Evolutionary conservation across 2,888 invertebrate species (phyloP).

Genomic region (Pyralis farinalis): DNA sequence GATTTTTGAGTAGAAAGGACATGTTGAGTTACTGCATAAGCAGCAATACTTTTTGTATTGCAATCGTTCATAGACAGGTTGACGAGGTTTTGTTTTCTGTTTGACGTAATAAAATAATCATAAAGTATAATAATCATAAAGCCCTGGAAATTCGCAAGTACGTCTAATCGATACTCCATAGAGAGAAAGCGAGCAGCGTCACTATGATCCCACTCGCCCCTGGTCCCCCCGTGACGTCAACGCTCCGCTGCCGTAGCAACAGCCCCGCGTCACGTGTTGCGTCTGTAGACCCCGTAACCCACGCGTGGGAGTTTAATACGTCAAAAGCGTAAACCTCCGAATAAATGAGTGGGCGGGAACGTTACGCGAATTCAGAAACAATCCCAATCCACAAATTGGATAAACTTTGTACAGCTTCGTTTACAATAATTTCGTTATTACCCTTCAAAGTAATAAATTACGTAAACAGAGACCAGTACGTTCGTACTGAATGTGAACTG

Average conservation of each 20-base stretch:
- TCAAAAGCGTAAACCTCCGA: conserved; percentile 34
- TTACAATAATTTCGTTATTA: conserved; percentile 26
- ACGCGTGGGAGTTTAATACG: conserved; percentile 38
- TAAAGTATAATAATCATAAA: conserved; percentile 23
- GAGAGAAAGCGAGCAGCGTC: conserved; percentile 24
- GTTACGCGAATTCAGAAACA: conserved; percentile 32
- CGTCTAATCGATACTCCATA: conserved; percentile 37
- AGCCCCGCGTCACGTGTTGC: conserved; percentile 45
- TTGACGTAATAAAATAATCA: too few species aligned
- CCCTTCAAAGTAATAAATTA: conserved; percentile 22
- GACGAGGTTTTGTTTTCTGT: too few species aligned
- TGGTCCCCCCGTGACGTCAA: conserved; percentile 58
- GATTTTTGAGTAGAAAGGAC: too few species aligned
- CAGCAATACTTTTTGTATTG: too few species aligned
- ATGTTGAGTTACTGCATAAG: too few species aligned
- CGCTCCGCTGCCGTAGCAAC: conserved; percentile 35
- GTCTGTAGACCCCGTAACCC: conserved; percentile 27
- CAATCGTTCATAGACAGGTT: too few species aligned
- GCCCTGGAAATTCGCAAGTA: neutral
- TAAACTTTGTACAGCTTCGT: conserved; percentile 29
- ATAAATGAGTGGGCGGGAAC: conserved; percentile 30
- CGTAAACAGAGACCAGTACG: conserved; percentile 22
- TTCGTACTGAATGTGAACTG: conserved; percentile 21
- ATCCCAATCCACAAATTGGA: conserved; percentile 25
- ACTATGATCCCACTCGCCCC: conserved; percentile 22